Evolutionary conservation across 1,140 invertebrate species (phyloP), one percentile per base, ranked within the genome.

Genomic region (Drosophila sturtevanti): DNA sequence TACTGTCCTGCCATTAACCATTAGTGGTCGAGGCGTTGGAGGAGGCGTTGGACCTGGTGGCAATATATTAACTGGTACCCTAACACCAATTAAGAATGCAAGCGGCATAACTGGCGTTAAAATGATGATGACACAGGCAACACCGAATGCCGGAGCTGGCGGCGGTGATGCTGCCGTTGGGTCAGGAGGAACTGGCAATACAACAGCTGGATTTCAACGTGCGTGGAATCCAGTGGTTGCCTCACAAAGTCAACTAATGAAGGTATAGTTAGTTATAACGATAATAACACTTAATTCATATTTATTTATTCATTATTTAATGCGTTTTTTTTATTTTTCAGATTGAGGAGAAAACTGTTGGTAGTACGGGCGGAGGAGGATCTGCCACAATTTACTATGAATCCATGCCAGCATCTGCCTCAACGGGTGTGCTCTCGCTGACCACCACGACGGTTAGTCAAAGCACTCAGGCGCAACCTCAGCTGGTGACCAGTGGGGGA

Each of bases 311-410:
- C n/a, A n/a, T n/a, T n/a, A n/a, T n/a, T n/a, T n/a, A n/a, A n/a
- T n/a, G n/a, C 9, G 7, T 27, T 2, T 48, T 9, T 12, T 38
- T 7, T 3, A 27, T 4, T 7, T 16, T 11, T 14, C 34, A 75
- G 72, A 75, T 76, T 9, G 72, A 76, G 31, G 72, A 76, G 5
- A 76, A 76, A 14, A 48, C 41, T 21, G 41, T 48, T 18, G 41
- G 41, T 48, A 4, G 41, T 21, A 9, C 41, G 18, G 16, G 41
- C 3, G 89, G 90, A n/a, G 90, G 89, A 24, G 79, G n/a, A n/a
- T n/a, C 81, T 4, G 84, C 82, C 14, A 91, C 82, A 2, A 91
- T 92, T 14, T 92, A 92, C 56, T 92, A 92, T 65, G 91, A 92
- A 59, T 92, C 91, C 1, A 82, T 91, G 58, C 89, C 91, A 2